These are phyloP conservation scores for Pelmatolapia mariae DNA, from an alignment of 2,113 vertebrate genomes.

Conservation along the genomic window DNA sequence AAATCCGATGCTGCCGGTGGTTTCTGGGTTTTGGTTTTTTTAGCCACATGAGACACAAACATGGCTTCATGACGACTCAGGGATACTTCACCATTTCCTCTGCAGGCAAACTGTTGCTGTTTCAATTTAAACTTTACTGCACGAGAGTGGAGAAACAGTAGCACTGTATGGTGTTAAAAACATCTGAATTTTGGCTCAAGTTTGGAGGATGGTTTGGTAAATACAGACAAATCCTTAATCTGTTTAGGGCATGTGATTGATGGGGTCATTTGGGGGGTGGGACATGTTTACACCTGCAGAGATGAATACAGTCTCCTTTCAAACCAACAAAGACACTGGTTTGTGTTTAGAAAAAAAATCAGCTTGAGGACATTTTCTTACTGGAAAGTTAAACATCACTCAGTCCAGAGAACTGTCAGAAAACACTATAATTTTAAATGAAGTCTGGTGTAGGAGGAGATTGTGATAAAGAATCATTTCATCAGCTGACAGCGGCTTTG, in stretches of 20 bases:
- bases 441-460: not conserved
- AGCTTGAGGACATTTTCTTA: not conserved
- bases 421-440: not conserved
- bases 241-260: not conserved
- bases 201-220: not conserved
- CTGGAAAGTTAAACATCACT: not conserved
- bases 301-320: not conserved
- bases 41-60: not conserved
- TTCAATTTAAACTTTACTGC: not conserved
- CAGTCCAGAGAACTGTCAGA: not conserved
- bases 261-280: not conserved
- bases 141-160: not conserved
- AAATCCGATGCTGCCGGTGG: not conserved
- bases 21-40: not conserved
- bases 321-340: not conserved
- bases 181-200: not conserved
- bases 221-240: not conserved
- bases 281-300: not conserved
- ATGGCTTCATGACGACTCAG: not conserved
- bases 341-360: not conserved
- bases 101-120: not conserved
- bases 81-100: not conserved
- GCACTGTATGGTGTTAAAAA: not conserved
- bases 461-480: not conserved
- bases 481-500: not conserved